Conservation (phyloP, 2,113 vertebrate species). For the Macquaria ambigua region DNA sequence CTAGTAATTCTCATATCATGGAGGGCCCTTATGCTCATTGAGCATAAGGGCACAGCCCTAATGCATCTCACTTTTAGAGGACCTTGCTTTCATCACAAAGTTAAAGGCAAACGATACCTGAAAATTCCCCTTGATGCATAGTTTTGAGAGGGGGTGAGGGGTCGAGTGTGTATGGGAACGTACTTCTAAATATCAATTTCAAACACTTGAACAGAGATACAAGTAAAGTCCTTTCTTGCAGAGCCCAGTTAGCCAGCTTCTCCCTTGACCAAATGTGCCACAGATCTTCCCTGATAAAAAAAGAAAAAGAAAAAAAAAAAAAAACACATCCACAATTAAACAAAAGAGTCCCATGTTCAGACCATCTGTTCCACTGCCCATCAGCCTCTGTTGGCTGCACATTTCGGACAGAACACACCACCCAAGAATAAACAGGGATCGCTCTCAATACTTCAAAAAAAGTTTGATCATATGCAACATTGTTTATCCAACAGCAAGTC, state of each 20-base stretch:
- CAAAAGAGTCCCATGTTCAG: constrained; percentile 61
- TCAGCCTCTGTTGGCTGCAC: constrained; percentile 28
- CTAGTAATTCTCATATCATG: constrained; percentile 56
- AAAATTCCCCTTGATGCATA: constrained; percentile 72
- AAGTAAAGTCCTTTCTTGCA: constrained; percentile 56
- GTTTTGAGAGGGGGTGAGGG: constrained; percentile 55
- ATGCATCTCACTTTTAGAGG: constrained; percentile 65
- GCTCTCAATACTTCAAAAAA: constrained; percentile 10
- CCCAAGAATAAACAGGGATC: constrained; percentile 18
- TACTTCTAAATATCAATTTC: constrained; percentile 70
- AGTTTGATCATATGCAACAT: constrained; percentile 41
- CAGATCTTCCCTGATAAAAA: constrained; percentile 44
- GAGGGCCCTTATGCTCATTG: constrained; percentile 72
- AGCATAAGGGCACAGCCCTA: constrained; percentile 64
- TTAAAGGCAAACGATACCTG: constrained; percentile 73
- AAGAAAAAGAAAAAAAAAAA: constrained; percentile 11
- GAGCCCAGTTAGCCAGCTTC: constrained; percentile 52
- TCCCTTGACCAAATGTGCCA: constrained; percentile 44
- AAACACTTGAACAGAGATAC: constrained; percentile 75
- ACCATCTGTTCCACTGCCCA: constrained; percentile 62
- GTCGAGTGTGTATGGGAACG: constrained; percentile 47
- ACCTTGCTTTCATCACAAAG: constrained; percentile 68
- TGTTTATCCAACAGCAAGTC: constrained; percentile 51
- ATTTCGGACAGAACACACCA: constrained; percentile 15
- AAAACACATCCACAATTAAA: constrained; percentile 70